These are phyloP conservation scores for Rhopalosiphum nymphaeae DNA, from an alignment of 2,888 invertebrate species.

Conservation along the genomic window DNA sequence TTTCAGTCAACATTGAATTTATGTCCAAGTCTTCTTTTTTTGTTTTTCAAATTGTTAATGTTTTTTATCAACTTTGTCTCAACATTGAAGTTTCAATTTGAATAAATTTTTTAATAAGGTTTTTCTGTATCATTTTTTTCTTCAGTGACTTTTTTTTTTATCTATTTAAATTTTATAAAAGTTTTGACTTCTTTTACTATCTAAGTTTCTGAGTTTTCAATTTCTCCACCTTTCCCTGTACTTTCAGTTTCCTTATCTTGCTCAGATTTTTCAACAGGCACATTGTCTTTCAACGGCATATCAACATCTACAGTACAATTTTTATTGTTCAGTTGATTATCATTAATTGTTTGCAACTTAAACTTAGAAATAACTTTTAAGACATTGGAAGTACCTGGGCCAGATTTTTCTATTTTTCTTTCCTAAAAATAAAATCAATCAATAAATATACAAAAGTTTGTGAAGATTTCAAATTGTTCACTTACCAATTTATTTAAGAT, in stretches of 20 bases:
- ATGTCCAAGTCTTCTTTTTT: conserved; percentile 60
- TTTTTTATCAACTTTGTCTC: too few relatives aligned
- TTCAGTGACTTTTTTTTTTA: too few relatives aligned
- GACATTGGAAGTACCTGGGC: background rate
- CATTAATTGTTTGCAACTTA: background rate
- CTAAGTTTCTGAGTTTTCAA: background rate
- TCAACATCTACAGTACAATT: conserved; percentile 25
- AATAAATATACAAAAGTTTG: background rate
- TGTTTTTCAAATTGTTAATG: background rate
- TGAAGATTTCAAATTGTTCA: background rate
- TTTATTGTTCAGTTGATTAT: background rate
- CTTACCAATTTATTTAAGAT: background rate
- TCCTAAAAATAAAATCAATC: conserved; percentile 18
- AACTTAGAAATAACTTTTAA: background rate
- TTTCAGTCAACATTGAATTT: conserved; percentile 66
- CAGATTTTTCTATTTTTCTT: background rate
- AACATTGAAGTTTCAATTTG: too few relatives aligned
- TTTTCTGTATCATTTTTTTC: too few relatives aligned
- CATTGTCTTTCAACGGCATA: conserved; percentile 32
- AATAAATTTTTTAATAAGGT: too few relatives aligned
- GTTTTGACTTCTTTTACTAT: too few relatives aligned
- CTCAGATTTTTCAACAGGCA: background rate
- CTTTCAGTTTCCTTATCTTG: background rate
- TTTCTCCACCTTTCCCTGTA: background rate
- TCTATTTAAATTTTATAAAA: too few relatives aligned